Evolutionary conservation across 2,888 invertebrate species (phyloP).

Genomic region (Archaeoteleia sp.): DNA sequence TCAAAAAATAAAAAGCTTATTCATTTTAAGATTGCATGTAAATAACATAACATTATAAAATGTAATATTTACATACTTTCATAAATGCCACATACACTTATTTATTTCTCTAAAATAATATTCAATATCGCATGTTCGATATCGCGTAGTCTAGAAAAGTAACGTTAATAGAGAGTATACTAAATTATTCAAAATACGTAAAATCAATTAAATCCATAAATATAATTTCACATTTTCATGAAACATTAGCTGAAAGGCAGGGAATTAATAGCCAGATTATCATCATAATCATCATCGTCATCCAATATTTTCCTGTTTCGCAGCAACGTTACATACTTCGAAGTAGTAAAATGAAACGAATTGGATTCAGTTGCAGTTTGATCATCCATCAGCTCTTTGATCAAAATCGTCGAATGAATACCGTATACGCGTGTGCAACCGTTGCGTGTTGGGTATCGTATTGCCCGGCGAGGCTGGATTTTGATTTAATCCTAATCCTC

Average conservation of each 20-base stretch:
- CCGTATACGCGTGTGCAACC: slow-evolving; percentile 51
- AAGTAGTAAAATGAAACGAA: slow-evolving; percentile 47
- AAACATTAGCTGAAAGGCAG: slow-evolving; percentile 36
- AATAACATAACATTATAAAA: no score
- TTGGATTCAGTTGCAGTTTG: slow-evolving; percentile 51
- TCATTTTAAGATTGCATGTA: no score
- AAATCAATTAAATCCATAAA: no score
- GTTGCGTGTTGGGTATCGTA: slow-evolving; percentile 55
- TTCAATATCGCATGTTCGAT: no score
- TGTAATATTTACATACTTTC: no score
- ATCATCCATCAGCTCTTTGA: slow-evolving; percentile 54
- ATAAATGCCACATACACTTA: no score
- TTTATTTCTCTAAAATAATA: no score
- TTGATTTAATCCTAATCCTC: slow-evolving; percentile 71
- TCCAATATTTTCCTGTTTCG: slow-evolving; percentile 30
- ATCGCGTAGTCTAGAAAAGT: no score
- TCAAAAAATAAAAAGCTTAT: no score
- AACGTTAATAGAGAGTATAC: no score
- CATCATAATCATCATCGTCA: slow-evolving; percentile 41
- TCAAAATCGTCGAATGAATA: slow-evolving; percentile 50
- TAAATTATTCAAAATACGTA: no score
- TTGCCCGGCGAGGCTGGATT: slow-evolving; percentile 59
- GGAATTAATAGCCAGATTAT: slow-evolving; percentile 49
- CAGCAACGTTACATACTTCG: slow-evolving; percentile 48
- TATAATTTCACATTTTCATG: no score